phyloP scores from a whole-genome alignment of 2,797 vertebrate genomes.

The Bothrops alternatus region DNA sequence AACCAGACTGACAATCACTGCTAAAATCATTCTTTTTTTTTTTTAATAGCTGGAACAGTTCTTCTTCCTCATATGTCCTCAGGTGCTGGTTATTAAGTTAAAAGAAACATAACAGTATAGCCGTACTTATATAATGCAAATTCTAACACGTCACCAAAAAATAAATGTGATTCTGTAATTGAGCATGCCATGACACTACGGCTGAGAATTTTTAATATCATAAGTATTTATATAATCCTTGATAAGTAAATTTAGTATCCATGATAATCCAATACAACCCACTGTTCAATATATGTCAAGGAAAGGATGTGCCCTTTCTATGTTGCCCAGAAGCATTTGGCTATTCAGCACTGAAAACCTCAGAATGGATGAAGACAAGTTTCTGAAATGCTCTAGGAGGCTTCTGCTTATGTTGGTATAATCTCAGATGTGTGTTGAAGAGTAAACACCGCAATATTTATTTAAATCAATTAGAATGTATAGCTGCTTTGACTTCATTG shows the following conservation, averaged over 20 bases:
- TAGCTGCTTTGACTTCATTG: not conserved
- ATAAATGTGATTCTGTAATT: slow-evolving; percentile 43
- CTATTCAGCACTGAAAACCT: not conserved
- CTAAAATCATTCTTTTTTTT: not conserved
- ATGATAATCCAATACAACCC: not conserved
- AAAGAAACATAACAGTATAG: not conserved
- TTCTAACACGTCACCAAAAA: slow-evolving; percentile 6
- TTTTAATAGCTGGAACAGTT: not conserved
- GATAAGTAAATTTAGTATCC: not conserved
- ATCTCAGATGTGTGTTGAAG: not conserved
- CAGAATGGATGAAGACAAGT: not conserved
- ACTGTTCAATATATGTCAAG: not conserved
- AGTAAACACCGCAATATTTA: not conserved
- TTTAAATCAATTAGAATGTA: not conserved
- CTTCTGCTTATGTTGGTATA: not conserved
- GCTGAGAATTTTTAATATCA: slow-evolving; percentile 29
- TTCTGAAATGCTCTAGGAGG: not conserved
- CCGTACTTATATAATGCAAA: slow-evolving; percentile 13
- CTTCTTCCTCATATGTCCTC: not conserved
- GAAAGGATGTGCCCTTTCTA: not conserved
- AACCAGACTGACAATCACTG: too few species aligned
- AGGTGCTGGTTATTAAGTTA: not conserved
- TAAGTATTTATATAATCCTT: not conserved
- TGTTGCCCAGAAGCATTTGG: not conserved
- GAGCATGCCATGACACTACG: slow-evolving; percentile 2